phyloP scores from a whole-genome alignment of 2,888 invertebrate genomes.

The Meganola albula region DNA sequence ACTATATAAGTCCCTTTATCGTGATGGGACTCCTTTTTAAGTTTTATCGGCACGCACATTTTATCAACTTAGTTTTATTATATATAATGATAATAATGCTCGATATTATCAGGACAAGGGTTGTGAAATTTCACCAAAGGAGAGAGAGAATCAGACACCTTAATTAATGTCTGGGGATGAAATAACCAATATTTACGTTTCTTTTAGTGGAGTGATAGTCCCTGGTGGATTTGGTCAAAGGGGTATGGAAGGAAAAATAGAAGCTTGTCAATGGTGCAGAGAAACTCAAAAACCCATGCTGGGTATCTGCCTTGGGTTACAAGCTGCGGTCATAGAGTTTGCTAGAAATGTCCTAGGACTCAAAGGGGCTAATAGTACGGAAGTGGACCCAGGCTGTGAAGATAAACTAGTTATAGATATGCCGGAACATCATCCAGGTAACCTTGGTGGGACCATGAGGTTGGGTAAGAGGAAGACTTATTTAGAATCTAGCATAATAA shows the following conservation, averaged over 20 bases:
- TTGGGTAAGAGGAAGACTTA: constrained; percentile 94
- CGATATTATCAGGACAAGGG: no score
- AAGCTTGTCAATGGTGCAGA: constrained; percentile 95
- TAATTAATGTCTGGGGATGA: no score
- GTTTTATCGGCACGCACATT: no score
- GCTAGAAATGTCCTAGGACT: constrained; percentile 89
- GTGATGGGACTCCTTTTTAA: no score
- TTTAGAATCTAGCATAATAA: constrained; percentile 82
- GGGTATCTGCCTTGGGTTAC: constrained; percentile 98
- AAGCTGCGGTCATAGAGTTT: constrained; percentile 97
- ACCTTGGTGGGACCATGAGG: constrained; percentile 98
- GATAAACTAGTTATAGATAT: constrained; percentile 96
- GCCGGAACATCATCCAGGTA: constrained; percentile 97
- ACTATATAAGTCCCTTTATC: no score
- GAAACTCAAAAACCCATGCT: constrained; percentile 93
- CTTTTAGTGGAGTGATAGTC: constrained; percentile 90
- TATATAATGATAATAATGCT: no score
- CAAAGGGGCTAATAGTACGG: constrained; percentile 90
- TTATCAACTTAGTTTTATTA: no score
- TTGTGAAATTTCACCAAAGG: no score
- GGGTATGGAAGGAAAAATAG: constrained; percentile 97
- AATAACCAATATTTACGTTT: not conserved
- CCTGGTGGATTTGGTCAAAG: constrained; percentile 98
- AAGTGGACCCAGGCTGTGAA: constrained; percentile 84
- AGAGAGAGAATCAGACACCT: no score